Percentiles rank a stretch among this genome's conserved stretches.
These are phyloP conservation scores for Talpa occidentalis DNA, from an alignment of 2,113 vertebrate species.

Conservation along the genomic window DNA sequence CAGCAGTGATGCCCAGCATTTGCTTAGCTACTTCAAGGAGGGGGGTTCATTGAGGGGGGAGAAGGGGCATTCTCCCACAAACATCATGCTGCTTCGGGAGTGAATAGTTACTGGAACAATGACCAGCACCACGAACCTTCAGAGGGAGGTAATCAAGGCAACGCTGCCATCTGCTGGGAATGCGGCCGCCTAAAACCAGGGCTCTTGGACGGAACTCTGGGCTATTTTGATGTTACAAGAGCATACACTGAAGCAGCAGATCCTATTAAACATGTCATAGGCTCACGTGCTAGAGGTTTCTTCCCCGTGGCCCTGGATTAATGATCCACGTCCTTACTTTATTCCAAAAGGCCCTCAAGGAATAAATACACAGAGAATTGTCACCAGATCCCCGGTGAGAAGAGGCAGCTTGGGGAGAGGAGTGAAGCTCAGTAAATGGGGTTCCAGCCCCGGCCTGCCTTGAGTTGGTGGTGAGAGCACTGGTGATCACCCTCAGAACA, in stretches of 20 bases:
- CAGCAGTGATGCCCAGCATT: not conserved
- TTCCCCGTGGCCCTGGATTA: too few relatives aligned
- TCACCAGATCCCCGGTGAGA: not conserved
- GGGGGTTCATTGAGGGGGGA: too few relatives aligned
- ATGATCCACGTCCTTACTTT: fast-evolving
- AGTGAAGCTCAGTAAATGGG: not conserved
- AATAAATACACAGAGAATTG: not conserved
- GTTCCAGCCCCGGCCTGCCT: not conserved
- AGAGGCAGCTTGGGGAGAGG: not conserved
- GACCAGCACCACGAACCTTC: not conserved
- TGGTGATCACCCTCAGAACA: not conserved
- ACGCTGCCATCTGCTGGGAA: slow-evolving; percentile 77
- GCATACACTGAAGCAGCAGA: not conserved
- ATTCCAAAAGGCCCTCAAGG: not conserved
- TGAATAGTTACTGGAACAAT: not conserved
- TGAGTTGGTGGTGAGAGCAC: not conserved
- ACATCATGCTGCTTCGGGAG: not conserved
- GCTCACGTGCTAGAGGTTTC: not conserved
- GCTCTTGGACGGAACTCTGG: not conserved
- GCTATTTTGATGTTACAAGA: not conserved
- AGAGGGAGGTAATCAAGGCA: not conserved
- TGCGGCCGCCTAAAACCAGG: not conserved
- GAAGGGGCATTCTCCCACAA: not conserved
- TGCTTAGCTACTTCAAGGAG: not conserved
- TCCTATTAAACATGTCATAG: not conserved